Evolutionary conservation across 2,113 vertebrate species (phyloP), one percentile per base, ranked within the genome.

Genomic region (Aldabrachelys gigantea): DNA sequence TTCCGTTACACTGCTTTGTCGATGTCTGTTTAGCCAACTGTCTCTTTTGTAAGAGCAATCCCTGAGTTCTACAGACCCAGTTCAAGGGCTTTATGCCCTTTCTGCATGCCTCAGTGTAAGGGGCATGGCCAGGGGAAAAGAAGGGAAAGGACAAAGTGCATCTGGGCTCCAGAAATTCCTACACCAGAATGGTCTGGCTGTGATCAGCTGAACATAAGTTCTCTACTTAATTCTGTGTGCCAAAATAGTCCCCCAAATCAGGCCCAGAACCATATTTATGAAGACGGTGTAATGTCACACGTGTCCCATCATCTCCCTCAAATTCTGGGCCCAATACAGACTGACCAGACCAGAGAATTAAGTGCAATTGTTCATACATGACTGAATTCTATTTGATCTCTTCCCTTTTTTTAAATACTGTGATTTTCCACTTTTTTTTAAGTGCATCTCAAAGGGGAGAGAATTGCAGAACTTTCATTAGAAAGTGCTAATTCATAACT

Each of bases 111-210:
- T 62, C 59, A 31, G 59, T 16, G 31, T 31, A 65, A 65, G 29
- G 29, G 29, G 31, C 59, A 14, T 65, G 29, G 59, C 59, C 13
- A 35, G 12, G 5, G 29, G 54, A 89, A 16, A 82, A 76, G 41
- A 52, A 76, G 0, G 0, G 2, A 35, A 78, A 81, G 38, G 27
- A 14, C 29, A 65, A 31, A 53, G 13, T 44, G 2, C 1, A 2
- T 92, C 56, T 90, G 2, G 10, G n/a, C 80, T 89, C 44, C 57
- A 87, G 38, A 11, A 57, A 44, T 53, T 13, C 1, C 62, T 10
- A 50, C 3, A 25, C 54, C n/a, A 78, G 27, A 1, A 80, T 10
- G 90, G 25, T 49, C 8, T 89, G 1, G 2, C 75, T 24, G 29
- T 65, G 14, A 13, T 31, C 59, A 65, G 59, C 59, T 65, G 31